Percentiles rank a stretch among this genome's conserved stretches.
phyloP scores from a whole-genome alignment of 2,797 vertebrate genomes.

The Oceanodroma leucorhoa region DNA sequence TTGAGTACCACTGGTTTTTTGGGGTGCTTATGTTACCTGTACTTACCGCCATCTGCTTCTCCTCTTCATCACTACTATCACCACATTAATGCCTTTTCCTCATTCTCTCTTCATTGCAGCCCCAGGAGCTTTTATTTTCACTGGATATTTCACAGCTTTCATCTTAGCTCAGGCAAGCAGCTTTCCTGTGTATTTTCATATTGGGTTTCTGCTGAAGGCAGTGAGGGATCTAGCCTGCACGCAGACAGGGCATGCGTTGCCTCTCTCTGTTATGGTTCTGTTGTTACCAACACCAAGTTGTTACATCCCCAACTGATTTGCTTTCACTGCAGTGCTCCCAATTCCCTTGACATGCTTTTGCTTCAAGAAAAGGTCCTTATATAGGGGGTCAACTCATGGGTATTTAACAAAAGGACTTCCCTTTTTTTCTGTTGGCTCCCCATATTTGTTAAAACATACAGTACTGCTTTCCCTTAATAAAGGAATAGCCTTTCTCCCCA shows the following conservation, averaged over 20 bases:
- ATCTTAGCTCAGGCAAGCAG: background rate
- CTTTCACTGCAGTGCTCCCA: background rate
- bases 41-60: background rate
- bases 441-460: background rate
- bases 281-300: slow-evolving; percentile 32
- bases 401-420: background rate
- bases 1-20: background rate
- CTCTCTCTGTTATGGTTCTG: slow-evolving; percentile 32
- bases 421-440: background rate
- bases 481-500: background rate
- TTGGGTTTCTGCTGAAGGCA: background rate
- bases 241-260: background rate
- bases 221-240: background rate
- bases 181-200: background rate
- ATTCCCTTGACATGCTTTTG: slow-evolving; percentile 3
- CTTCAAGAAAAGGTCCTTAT: slow-evolving; percentile 28
- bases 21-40: background rate
- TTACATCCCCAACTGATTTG: background rate
- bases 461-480: background rate
- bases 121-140: background rate
- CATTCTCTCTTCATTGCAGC: background rate
- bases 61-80: background rate
- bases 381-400: background rate
- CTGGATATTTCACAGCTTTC: background rate
- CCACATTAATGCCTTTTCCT: background rate